These are phyloP conservation scores for Xestia sexstrigata DNA, from an alignment of 2,888 invertebrate species.

Conservation along the genomic window DNA sequence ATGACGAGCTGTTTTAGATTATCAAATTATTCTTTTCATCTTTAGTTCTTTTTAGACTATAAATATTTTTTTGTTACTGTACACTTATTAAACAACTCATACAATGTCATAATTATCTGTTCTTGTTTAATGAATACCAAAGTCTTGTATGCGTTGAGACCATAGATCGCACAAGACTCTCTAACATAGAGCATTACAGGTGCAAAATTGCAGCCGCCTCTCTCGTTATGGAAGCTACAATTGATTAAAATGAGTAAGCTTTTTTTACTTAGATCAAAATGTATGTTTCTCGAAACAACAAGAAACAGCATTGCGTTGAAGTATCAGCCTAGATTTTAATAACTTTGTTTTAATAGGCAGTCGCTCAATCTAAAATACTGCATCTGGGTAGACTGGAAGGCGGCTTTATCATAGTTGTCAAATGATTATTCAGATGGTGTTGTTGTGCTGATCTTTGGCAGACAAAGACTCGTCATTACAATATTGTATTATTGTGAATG, in stretches of 20 bases:
- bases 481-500: neutral
- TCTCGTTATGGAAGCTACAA: slow-evolving; percentile 1
- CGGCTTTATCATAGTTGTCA: neutral
- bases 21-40: neutral
- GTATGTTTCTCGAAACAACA: neutral
- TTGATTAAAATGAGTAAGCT: slow-evolving; percentile 15
- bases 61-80: neutral
- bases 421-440: neutral
- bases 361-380: neutral
- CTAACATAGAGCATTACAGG: neutral
- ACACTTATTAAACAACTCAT: neutral
- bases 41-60: neutral
- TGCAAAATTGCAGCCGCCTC: neutral
- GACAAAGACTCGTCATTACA: neutral
- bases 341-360: neutral
- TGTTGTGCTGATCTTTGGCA: neutral
- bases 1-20: slow-evolving; percentile 2
- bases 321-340: neutral
- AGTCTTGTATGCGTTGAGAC: neutral
- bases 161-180: slow-evolving; percentile 11
- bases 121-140: neutral
- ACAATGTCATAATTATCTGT: neutral
- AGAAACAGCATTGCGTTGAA: neutral
- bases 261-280: neutral
- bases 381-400: neutral